Base-by-base conservation (phyloP, 2,888 invertebrate species). In the Tenthredo scrophulariae region DNA sequence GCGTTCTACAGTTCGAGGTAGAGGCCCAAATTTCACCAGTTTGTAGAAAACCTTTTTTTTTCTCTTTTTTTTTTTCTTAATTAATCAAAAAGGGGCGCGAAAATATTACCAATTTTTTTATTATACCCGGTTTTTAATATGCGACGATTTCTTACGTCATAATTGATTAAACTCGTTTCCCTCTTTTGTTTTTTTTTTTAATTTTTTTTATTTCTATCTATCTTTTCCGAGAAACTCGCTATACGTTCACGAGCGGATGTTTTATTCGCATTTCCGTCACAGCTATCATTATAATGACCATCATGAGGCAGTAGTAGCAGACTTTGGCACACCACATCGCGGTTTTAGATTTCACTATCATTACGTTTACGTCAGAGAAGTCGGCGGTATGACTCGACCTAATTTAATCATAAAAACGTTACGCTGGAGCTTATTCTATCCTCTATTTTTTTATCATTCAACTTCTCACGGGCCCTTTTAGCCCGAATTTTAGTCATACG, bases 331-430 rank as follows among this genome's bases (percentile, higher is more conserved):
- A 5, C 26, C 22, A 26, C 75, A 26, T 29, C 37, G 29, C 29
- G 75, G 75, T 75, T 75, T 75, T 75, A 26, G 43, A 75, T 75
- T 75, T 75, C 75, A 75, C 46, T 33, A 70, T 15, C 15, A 70
- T 33, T 40, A 22, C 46, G 46, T 75, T 75, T 75, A 50, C 75
- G 75, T 75, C 75, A 75, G 4, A 75, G 10, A 26, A 43, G 46
- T 29, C n/a, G 75, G 22, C 0, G 37, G 37, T 67, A 46, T 46
- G 26, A 75, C 43, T 75, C 75, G 43, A 37, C 29, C 75, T 75
- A 75, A 75, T 46, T 75, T 75, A 43, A 29, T 75, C 75, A 75
- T 67, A 15, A 67, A 67, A 65, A 70, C 37, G 33, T 37, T 29
- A 18, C 65, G 10, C 15, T n/a, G n/a, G n/a, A n/a, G n/a, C 29